These are phyloP conservation scores for Parasteatoda tepidariorum DNA, from an alignment of 1,140 invertebrate species.

Conservation along the genomic window DNA sequence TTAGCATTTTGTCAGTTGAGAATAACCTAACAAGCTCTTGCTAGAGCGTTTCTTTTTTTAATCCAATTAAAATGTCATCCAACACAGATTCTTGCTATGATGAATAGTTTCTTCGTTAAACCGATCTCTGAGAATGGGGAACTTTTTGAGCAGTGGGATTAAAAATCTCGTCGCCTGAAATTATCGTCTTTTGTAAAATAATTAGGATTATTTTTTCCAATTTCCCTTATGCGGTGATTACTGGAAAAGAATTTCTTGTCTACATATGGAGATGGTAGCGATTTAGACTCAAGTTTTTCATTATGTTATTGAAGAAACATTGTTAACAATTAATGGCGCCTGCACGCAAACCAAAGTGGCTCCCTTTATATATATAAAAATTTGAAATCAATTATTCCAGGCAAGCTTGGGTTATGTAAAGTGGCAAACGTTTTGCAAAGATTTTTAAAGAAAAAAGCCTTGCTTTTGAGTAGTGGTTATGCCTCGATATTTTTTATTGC, in stretches of 20 bases:
- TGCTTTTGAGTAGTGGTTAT: too few species aligned
- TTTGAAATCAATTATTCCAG: constrained; percentile 22
- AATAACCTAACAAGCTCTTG: constrained; percentile 49
- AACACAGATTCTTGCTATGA: constrained; percentile 49
- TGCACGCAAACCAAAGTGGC: constrained; percentile 22
- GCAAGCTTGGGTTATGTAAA: too few species aligned
- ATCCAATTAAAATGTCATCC: constrained; percentile 57
- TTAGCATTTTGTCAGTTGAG: constrained; percentile 54
- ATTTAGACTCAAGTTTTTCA: neutral
- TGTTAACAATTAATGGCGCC: constrained; percentile 56
- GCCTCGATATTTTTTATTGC: too few species aligned
- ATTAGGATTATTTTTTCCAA: constrained; percentile 37
- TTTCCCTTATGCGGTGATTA: constrained; percentile 44
- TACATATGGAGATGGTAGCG: neutral
- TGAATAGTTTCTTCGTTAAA: constrained; percentile 55
- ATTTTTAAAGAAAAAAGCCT: neutral
- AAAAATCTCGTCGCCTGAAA: constrained; percentile 45
- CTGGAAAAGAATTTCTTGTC: constrained; percentile 33
- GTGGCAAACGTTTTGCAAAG: too few species aligned
- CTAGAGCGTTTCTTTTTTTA: constrained; percentile 43
- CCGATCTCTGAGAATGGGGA: constrained; percentile 21
- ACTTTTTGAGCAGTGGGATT: constrained; percentile 53
- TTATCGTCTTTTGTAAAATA: constrained; percentile 55
- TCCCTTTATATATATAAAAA: neutral
- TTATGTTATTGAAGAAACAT: constrained; percentile 42